A percentile compares a stretch with the other conserved stretches of the same genome.
Evolutionary conservation across 1,140 invertebrate genomes (phyloP).

Genomic region (Drosophila sproati): DNA sequence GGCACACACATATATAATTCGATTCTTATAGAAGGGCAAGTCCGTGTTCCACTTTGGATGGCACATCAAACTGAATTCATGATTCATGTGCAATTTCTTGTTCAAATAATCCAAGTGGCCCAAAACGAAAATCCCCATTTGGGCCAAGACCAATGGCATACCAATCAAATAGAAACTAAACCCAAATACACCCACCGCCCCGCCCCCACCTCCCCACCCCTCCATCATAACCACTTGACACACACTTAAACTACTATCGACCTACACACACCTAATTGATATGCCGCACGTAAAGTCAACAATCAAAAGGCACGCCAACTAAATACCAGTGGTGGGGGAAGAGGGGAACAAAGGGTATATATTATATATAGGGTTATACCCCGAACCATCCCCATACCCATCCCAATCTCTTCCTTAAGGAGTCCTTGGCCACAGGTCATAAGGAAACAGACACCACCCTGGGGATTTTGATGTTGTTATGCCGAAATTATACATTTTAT

Average conservation of each 20-base stretch:
- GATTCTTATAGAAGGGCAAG: not conserved
- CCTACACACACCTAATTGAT: conserved; percentile 75
- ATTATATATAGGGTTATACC: not conserved
- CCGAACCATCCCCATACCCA: no score
- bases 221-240: not conserved
- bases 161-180: not conserved
- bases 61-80: conserved; percentile 30
- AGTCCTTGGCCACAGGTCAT: not conserved
- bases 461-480: conserved; percentile 67
- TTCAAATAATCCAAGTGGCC: conserved; percentile 29
- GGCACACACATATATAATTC: not conserved
- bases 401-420: not conserved
- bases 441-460: conserved; percentile 53
- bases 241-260: conserved; percentile 69
- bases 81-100: conserved; percentile 45
- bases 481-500: conserved; percentile 78
- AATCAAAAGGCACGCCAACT: conserved; percentile 45
- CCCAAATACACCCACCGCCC: not conserved
- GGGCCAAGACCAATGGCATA: conserved; percentile 2
- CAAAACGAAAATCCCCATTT: conserved; percentile 11
- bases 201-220: not conserved
- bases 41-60: conserved; percentile 18
- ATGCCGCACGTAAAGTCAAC: conserved; percentile 63
- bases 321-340: not conserved
- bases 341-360: conserved; percentile 15